Conservation (phyloP, 1,140 invertebrate genomes). For the Phthorimaea operculella region DNA sequence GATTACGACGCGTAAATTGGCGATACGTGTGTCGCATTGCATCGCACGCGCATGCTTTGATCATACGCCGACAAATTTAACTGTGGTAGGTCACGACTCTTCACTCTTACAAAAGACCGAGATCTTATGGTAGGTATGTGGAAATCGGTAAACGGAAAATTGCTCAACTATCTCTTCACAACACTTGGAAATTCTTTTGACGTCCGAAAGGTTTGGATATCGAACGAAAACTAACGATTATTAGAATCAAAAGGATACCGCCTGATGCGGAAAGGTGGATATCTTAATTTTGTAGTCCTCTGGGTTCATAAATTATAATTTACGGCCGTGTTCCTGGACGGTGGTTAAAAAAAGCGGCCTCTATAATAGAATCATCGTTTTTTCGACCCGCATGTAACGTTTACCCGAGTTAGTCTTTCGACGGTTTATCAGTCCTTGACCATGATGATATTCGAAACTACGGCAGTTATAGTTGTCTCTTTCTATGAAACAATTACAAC, state of each 20-base stretch:
- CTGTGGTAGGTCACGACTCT: constrained; percentile 56
- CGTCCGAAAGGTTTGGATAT: constrained; percentile 42
- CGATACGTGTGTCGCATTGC: constrained; percentile 47
- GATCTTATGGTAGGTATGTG: background rate
- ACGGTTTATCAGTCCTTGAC: constrained; percentile 32
- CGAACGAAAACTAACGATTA: constrained; percentile 38
- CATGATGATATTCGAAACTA: constrained; percentile 16
- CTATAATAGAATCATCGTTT: constrained; percentile 63
- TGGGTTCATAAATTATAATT: constrained; percentile 63
- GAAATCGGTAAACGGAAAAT: background rate
- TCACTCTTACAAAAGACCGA: constrained; percentile 24
- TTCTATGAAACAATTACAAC: constrained; percentile 12
- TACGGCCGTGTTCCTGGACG: constrained; percentile 53
- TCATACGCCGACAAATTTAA: constrained; percentile 37
- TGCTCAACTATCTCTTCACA: background rate
- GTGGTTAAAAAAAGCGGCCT: constrained; percentile 46
- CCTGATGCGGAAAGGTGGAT: constrained; percentile 46
- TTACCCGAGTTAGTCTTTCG: constrained; percentile 42
- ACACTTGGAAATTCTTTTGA: constrained; percentile 7
- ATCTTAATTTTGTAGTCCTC: constrained; percentile 61
- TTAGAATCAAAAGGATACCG: constrained; percentile 46
- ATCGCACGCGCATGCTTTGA: constrained; percentile 35
- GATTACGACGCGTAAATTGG: constrained; percentile 41
- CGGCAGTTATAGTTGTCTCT: constrained; percentile 25
- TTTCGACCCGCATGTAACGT: constrained; percentile 54